Percentiles rank a stretch among this genome's conserved stretches.
phyloP scores from a whole-genome alignment of 2,888 invertebrate genomes.

The Dione juno region DNA sequence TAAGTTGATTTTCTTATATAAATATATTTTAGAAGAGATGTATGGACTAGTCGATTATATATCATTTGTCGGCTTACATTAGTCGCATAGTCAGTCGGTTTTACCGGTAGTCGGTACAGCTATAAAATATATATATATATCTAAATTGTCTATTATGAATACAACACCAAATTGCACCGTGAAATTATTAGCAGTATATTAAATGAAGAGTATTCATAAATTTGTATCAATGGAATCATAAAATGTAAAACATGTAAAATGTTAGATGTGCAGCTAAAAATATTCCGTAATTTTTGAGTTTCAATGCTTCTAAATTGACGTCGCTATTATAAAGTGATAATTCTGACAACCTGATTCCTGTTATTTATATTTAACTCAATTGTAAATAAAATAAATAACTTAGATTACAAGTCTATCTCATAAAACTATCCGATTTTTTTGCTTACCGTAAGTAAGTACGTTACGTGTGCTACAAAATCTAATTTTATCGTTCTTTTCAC shows the following conservation, averaged over 20 bases:
- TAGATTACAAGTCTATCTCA: neutral
- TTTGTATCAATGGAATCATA: conserved; percentile 4
- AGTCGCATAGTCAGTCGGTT: no score
- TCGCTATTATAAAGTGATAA: neutral
- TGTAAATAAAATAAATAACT: neutral
- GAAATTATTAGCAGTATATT: conserved; percentile 15
- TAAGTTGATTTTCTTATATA: neutral
- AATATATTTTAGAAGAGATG: neutral
- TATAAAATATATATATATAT: no score
- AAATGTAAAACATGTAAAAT: neutral
- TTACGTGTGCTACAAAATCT: neutral
- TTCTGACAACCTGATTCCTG: neutral
- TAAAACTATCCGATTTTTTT: neutral
- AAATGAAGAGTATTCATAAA: conserved; percentile 15
- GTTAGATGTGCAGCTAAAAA: neutral
- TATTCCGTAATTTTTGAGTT: neutral
- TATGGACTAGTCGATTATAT: no score
- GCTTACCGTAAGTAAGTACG: no score
- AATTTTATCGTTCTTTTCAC: neutral
- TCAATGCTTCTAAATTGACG: neutral
- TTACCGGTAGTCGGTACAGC: no score
- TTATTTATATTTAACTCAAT: neutral
- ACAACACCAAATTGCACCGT: neutral
- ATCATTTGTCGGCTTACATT: no score
- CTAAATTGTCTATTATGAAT: neutral